Evolutionary conservation across 2,888 invertebrate species (phyloP).

Genomic region (Leptinotarsa haldemani): DNA sequence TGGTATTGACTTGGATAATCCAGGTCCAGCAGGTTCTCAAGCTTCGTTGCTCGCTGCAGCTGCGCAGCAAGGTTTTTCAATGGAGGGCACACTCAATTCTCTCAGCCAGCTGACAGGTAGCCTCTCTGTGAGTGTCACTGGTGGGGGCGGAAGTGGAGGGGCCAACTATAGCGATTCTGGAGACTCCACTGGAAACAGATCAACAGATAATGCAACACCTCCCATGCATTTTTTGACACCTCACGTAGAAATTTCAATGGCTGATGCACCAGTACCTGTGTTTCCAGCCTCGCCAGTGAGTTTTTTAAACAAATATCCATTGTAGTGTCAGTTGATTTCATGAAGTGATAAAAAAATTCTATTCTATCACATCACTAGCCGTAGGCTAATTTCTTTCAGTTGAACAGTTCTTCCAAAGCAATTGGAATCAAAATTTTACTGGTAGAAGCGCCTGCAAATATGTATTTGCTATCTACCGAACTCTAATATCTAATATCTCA

Average conservation of each 20-base stretch:
- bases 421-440: too few species aligned
- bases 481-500: too few species aligned
- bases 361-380: too few species aligned
- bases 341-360: not conserved
- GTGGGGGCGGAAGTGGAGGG: constrained; percentile 70
- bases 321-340: constrained; percentile 2
- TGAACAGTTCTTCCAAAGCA: too few species aligned
- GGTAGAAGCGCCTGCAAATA: too few species aligned
- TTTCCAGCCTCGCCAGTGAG: constrained; percentile 70
- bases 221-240: constrained; percentile 93
- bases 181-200: constrained; percentile 82
- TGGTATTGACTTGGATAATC: constrained; percentile 90
- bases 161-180: constrained; percentile 88
- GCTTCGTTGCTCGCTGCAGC: constrained; percentile 77
- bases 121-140: constrained; percentile 64
- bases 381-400: too few species aligned
- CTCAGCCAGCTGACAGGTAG: constrained; percentile 74
- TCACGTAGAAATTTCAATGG: constrained; percentile 91
- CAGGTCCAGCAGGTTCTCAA: constrained; percentile 83
- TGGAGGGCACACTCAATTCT: constrained; percentile 67
- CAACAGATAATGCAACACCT: constrained; percentile 88
- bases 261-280: constrained; percentile 79
- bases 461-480: too few species aligned
- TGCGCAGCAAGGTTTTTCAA: constrained; percentile 67
- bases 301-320: too few species aligned